Evolutionary conservation across 2,797 vertebrate genomes (phyloP).

Genomic region (Fundulus diaphanus): DNA sequence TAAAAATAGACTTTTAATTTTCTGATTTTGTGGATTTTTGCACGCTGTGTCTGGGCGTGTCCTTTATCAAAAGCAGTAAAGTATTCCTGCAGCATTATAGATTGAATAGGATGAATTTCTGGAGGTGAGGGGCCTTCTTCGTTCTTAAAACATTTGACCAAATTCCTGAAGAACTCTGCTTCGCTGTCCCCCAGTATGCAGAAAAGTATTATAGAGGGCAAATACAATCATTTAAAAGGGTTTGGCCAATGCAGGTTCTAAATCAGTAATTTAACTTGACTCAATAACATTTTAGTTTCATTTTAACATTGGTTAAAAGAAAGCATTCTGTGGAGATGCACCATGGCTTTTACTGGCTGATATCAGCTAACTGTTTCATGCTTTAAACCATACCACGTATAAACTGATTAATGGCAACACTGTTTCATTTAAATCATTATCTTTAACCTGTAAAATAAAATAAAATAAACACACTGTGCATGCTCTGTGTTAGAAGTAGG

Average conservation of each 20-base stretch:
- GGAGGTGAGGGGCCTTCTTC: neutral
- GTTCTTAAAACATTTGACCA: neutral
- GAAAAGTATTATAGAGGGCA: neutral
- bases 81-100: neutral
- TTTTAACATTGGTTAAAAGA: neutral
- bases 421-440: neutral
- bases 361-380: neutral
- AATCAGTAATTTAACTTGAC: neutral
- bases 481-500: too few species aligned
- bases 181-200: neutral
- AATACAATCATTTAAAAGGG: neutral
- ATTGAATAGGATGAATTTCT: too few species aligned
- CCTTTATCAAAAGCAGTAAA: neutral
- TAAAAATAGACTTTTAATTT: neutral
- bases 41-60: neutral
- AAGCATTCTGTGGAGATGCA: neutral
- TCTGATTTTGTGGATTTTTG: neutral
- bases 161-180: neutral
- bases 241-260: neutral
- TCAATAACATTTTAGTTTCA: neutral
- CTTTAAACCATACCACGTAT: neutral
- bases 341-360: neutral
- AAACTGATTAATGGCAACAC: neutral
- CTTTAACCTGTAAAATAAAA: too few species aligned
- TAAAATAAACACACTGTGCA: too few species aligned